Evolutionary conservation across 2,797 vertebrate genomes (phyloP).

Genomic region (Ispidina lecontei): DNA sequence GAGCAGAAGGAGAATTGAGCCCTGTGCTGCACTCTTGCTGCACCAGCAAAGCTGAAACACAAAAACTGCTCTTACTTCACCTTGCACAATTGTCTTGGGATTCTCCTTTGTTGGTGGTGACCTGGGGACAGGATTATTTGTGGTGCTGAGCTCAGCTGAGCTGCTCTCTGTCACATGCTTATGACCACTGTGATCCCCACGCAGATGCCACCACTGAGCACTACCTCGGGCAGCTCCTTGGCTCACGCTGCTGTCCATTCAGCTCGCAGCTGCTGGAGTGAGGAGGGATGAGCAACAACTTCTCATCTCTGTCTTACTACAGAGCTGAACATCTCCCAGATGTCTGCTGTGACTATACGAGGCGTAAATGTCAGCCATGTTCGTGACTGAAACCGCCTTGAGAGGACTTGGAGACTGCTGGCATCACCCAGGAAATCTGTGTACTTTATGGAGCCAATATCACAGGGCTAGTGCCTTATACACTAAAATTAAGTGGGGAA

Average conservation of each 20-base stretch:
- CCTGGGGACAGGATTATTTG: neutral
- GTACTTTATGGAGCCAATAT: neutral
- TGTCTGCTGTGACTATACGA: neutral
- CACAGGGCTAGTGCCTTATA: neutral
- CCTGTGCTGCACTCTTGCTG: neutral
- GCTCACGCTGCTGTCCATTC: rapidly evolving
- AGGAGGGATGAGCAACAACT: neutral
- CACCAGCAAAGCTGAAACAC: neutral
- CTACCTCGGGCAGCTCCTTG: neutral
- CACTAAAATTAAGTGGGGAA: neutral
- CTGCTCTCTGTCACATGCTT: neutral
- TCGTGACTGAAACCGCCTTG: neutral
- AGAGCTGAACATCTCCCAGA: neutral
- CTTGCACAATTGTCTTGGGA: neutral
- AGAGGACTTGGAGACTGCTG: neutral
- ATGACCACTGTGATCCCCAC: neutral
- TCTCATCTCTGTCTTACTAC: neutral
- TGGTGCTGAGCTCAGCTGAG: neutral
- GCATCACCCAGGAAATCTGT: neutral
- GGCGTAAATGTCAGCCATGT: neutral
- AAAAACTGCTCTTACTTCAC: neutral
- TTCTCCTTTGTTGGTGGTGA: neutral
- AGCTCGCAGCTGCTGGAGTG: neutral
- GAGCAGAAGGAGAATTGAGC: neutral
- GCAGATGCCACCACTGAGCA: rapidly evolving